Evolutionary conservation across 2,113 vertebrate species (phyloP).

Genomic region (Tonatia bakeri): DNA sequence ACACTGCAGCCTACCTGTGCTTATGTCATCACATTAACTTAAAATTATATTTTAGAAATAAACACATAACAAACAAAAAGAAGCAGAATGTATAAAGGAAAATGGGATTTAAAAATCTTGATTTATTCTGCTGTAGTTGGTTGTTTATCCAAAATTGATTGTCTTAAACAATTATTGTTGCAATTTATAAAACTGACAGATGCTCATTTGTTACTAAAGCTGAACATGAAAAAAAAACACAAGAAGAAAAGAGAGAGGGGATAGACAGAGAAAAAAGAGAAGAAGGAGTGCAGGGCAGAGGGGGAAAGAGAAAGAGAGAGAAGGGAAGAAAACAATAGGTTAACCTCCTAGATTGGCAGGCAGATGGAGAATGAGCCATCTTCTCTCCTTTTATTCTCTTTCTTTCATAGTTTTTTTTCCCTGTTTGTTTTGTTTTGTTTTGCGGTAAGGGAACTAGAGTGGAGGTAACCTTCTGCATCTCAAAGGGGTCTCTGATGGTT

Average conservation of each 20-base stretch:
- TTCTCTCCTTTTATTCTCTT: constrained; percentile 58
- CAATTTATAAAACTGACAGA: constrained; percentile 66
- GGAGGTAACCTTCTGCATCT: constrained; percentile 81
- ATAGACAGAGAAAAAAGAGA: constrained; percentile 73
- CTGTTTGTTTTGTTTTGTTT: constrained; percentile 19
- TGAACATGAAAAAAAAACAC: constrained; percentile 68
- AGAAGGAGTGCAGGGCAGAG: constrained; percentile 55
- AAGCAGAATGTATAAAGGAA: constrained; percentile 73
- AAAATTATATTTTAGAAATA: constrained; percentile 67
- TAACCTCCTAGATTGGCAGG: constrained; percentile 75
- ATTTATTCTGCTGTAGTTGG: constrained; percentile 75
- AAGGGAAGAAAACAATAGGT: constrained; percentile 77
- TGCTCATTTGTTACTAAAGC: constrained; percentile 77
- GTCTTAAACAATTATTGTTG: constrained; percentile 68
- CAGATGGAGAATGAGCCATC: constrained; percentile 77
- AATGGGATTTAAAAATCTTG: constrained; percentile 74
- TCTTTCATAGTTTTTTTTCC: neutral
- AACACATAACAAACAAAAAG: constrained; percentile 72
- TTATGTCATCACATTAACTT: constrained; percentile 70
- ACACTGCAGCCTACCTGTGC: constrained; percentile 74
- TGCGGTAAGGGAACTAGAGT: constrained; percentile 76
- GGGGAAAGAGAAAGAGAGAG: constrained; percentile 69
- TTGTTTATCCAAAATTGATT: constrained; percentile 79
- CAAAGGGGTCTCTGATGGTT: constrained; percentile 78
- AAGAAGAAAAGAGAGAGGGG: constrained; percentile 73